A percentile compares a stretch with the other conserved stretches of the same genome.
Evolutionary conservation across 2,797 vertebrate species (phyloP).

Genomic region (Crocodylus rhombifer): DNA sequence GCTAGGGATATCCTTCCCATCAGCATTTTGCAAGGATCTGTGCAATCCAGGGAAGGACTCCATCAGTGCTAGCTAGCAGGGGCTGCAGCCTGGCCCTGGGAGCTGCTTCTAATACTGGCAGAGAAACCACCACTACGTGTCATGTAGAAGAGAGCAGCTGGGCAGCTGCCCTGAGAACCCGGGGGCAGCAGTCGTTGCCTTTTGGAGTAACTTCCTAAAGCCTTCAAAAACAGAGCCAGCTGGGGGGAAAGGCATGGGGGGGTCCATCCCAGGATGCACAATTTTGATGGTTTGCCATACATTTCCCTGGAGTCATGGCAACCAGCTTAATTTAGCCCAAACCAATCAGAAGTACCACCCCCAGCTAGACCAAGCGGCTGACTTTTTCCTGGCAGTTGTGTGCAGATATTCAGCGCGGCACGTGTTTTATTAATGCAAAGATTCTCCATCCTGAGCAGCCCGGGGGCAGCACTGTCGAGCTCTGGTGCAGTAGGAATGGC

Average conservation of each 20-base stretch:
- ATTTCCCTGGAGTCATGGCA: neutral
- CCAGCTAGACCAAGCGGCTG: neutral
- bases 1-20: neutral
- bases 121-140: neutral
- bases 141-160: neutral
- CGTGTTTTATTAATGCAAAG: accelerated
- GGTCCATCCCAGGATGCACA: neutral
- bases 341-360: neutral
- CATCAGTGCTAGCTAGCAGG: no score
- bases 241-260: neutral
- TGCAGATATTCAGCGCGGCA: accelerated
- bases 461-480: neutral
- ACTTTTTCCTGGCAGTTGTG: neutral
- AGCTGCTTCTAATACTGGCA: neutral
- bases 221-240: neutral
- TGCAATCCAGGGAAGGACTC: neutral
- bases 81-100: neutral
- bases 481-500: neutral
- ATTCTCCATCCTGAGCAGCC: neutral
- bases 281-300: neutral
- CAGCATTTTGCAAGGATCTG: neutral
- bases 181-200: neutral
- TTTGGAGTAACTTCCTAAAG: neutral
- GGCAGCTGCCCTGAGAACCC: neutral
- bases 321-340: neutral